A percentile compares a stretch with the other conserved stretches of the same genome.
Evolutionary conservation across 2,113 vertebrate species (phyloP).

Genomic region (Merops nubicus): DNA sequence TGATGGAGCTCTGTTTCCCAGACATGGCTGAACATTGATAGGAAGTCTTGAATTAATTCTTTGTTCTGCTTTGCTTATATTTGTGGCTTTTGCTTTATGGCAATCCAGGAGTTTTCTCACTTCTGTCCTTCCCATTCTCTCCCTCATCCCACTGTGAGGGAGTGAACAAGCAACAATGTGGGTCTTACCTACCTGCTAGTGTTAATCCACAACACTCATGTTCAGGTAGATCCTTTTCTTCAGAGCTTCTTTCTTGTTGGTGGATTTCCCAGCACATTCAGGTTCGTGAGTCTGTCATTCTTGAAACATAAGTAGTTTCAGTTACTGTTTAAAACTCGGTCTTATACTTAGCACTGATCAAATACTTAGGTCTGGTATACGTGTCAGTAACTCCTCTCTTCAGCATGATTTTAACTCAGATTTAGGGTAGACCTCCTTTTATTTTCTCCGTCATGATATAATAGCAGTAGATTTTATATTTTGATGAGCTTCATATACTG

Average conservation of each 20-base stretch:
- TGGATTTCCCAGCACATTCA: background rate
- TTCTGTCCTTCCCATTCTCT: no score
- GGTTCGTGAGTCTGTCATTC: background rate
- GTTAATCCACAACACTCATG: background rate
- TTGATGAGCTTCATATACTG: background rate
- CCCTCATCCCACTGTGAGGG: no score
- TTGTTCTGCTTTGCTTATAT: no score
- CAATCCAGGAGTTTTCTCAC: no score
- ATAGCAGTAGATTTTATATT: background rate
- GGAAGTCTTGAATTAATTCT: no score
- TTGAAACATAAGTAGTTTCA: background rate
- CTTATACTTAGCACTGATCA: background rate
- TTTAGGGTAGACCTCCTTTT: fast-evolving
- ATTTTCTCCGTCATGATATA: no score
- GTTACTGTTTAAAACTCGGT: background rate
- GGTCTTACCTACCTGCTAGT: background rate
- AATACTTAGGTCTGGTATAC: fast-evolving
- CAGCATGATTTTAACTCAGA: background rate
- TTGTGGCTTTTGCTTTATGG: no score
- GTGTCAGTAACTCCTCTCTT: background rate
- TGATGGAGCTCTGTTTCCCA: background rate
- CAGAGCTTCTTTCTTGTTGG: background rate
- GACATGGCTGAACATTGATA: no score
- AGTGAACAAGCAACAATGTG: background rate
- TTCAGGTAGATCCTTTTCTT: background rate